Base-by-base conservation (phyloP, 2,888 invertebrate genomes). In the Mactromeris polynyma region DNA sequence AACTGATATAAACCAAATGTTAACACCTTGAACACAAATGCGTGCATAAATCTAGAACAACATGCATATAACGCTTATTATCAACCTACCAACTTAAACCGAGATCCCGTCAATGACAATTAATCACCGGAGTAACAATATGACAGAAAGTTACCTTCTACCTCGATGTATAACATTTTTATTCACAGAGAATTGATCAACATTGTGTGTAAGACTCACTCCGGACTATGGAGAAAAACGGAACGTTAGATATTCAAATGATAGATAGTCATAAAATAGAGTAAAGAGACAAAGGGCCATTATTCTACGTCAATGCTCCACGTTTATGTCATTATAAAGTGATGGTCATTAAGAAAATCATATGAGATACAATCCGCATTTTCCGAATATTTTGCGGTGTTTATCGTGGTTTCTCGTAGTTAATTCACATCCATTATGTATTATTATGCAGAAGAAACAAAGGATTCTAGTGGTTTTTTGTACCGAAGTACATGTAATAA, bases 241-340 rank as follows among this genome's bases (percentile, higher is more conserved):
- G 51, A 19, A 51, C 51, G 14, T 40, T 40, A 40, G 4, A 40
- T 40, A 40, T 11, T 40, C 6, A 7, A 40, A n/a, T n/a, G 58
- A 64, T 64, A 26, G 58, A 26, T n/a, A 64, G 58, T 26, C 26
- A 64, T 64, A 64, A 64, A 64, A n/a, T 26, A 7, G 58, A 26
- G 26, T 58, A 58, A 73, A 36, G 26, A 73, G 73, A 17, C 73
- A 73, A 36, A 1, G 36, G 14, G 73, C 17, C 36, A 73, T 36
- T 36, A 73, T 73, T n/a, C 58, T 26, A 4, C 36, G 73, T 36
- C 73, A 73, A 1, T 73, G 36, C 14, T 3, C 73, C 36, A 21
- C 36, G 36, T 73, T 33, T 73, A 73, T 73, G 73, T 73, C 36
- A 73, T 73, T 73, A 73, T 6, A 36, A 73, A 73, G 36, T 73